Conservation (phyloP, 64 coral and sea anemone species). For the Pocillopora verrucosa region DNA sequence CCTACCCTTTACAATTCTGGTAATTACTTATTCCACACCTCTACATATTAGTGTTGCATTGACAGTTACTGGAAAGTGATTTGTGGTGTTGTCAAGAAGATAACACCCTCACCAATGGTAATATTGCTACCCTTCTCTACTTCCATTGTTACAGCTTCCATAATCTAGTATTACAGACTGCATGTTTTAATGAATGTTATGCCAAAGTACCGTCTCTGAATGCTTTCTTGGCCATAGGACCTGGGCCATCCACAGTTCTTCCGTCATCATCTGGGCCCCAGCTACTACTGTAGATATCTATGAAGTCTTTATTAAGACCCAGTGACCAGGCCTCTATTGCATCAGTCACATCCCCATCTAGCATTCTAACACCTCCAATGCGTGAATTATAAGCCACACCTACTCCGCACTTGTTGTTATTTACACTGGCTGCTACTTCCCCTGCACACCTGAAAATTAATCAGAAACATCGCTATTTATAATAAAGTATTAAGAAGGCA, state of each 20-base stretch:
- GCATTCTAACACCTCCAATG: slow-evolving; percentile 95
- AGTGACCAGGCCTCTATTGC: slow-evolving; percentile 82
- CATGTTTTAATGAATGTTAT: too few species aligned
- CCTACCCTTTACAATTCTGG: too few species aligned
- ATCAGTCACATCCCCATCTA: slow-evolving; percentile 99
- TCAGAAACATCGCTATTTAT: not conserved
- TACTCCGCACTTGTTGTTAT: slow-evolving; percentile 84
- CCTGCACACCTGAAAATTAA: slow-evolving; percentile 78
- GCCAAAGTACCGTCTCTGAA: slow-evolving; percentile 73
- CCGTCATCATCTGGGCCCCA: slow-evolving; percentile 99
- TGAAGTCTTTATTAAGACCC: slow-evolving; percentile 64
- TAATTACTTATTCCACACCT: too few species aligned
- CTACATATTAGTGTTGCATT: too few species aligned
- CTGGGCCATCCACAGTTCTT: slow-evolving; percentile 88
- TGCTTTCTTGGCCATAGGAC: slow-evolving; percentile 74
- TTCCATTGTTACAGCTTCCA: not conserved
- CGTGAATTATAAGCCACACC: slow-evolving; percentile 94
- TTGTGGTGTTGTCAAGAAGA: too few species aligned
- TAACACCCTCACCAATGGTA: too few species aligned
- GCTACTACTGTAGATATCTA: slow-evolving; percentile 98
- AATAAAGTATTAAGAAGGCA: not conserved
- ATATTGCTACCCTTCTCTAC: too few species aligned
- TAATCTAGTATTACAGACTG: too few species aligned
- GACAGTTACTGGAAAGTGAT: too few species aligned
- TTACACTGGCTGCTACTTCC: slow-evolving; percentile 84